These are phyloP conservation scores for Perodicticus potto DNA, from an alignment of 2,797 vertebrate genomes.

Conservation along the genomic window DNA sequence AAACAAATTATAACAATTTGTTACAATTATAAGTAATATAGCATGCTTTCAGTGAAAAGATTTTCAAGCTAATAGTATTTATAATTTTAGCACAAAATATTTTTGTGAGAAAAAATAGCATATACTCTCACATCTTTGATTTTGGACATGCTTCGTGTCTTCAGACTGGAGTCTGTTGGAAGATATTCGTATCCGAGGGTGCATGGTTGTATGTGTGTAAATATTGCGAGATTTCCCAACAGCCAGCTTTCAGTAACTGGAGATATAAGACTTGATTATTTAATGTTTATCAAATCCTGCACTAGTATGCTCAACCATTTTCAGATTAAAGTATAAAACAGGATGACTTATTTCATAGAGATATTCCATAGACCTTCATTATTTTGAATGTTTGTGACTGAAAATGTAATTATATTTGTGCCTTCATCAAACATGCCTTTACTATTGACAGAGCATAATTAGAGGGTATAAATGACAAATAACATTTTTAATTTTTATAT, in stretches of 20 bases:
- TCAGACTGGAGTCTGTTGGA: neutral
- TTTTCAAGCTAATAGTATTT: neutral
- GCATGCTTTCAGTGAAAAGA: slow-evolving; percentile 3
- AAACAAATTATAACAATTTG: neutral
- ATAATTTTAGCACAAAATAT: neutral
- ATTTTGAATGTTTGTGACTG: slow-evolving; percentile 26
- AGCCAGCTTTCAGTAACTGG: slow-evolving; percentile 1
- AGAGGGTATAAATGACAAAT: neutral
- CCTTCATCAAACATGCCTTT: neutral
- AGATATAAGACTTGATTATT: neutral
- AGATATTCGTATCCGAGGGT: neutral
- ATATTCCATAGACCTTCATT: neutral
- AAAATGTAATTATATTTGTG: neutral
- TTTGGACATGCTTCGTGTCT: neutral
- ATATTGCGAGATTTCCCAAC: neutral
- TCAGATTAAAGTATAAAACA: slow-evolving; percentile 44
- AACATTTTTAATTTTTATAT: neutral
- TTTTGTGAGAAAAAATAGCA: neutral
- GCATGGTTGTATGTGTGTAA: neutral
- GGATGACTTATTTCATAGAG: neutral
- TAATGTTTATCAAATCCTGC: slow-evolving; percentile 17
- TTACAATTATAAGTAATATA: neutral
- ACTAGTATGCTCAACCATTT: neutral
- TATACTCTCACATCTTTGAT: neutral
- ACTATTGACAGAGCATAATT: neutral